phyloP scores from a whole-genome alignment of 2,113 vertebrate genomes.

The Salvelinus sp. region DNA sequence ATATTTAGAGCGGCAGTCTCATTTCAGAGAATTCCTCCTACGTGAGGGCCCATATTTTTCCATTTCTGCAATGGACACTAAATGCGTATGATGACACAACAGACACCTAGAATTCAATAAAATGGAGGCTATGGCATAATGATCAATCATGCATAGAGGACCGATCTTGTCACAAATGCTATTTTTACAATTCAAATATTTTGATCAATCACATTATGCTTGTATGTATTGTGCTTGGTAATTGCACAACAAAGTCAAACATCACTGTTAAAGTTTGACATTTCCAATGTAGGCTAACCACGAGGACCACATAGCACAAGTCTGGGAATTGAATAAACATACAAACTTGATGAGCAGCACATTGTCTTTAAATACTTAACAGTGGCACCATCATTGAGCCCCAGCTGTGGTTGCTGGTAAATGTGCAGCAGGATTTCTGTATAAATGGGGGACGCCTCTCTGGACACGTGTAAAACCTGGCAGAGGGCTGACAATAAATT shows the following conservation, averaged over 20 bases:
- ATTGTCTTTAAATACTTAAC: constrained; percentile 65
- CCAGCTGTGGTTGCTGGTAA: constrained; percentile 68
- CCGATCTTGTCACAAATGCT: not conserved
- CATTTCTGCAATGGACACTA: not conserved
- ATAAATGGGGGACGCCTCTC: constrained; percentile 73
- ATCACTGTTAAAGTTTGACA: not conserved
- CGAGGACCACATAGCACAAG: not conserved
- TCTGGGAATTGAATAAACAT: constrained; percentile 15
- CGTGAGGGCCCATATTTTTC: not conserved
- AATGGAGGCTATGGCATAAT: not conserved
- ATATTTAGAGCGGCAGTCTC: constrained; percentile 17
- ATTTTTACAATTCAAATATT: too few species aligned
- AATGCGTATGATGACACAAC: not conserved
- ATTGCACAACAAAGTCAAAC: too few species aligned
- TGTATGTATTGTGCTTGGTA: too few species aligned
- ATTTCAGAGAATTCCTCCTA: constrained; percentile 29
- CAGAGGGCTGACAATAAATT: constrained; percentile 73
- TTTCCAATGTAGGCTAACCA: not conserved
- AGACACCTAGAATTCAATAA: not conserved
- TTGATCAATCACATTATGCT: too few species aligned
- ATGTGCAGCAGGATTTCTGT: constrained; percentile 50
- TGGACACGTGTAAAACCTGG: constrained; percentile 74
- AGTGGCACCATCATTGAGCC: constrained; percentile 65
- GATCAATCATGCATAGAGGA: not conserved
- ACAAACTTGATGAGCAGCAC: constrained; percentile 68